Percentiles rank a stretch among this genome's conserved stretches.
These are phyloP conservation scores for Dolichopus griseipennis DNA, from an alignment of 2,888 invertebrate species.

Conservation along the genomic window DNA sequence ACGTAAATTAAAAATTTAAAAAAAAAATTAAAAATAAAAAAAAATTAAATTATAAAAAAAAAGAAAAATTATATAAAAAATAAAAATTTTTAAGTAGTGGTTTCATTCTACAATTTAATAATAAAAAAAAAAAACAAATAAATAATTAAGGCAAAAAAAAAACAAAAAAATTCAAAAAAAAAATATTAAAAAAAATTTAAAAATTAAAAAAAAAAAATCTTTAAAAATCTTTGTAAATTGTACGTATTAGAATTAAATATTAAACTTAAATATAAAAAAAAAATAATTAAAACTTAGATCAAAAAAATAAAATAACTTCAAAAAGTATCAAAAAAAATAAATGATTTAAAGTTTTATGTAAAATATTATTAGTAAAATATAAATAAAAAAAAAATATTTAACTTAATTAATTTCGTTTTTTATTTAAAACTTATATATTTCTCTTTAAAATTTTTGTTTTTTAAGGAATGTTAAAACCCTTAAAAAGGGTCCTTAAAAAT, in stretches of 20 bases:
- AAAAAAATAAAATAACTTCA: background rate
- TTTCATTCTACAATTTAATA: background rate
- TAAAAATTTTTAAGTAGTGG: slow-evolving; percentile 1
- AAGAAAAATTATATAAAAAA: background rate
- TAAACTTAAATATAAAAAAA: background rate
- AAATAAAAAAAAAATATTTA: slow-evolving; percentile 4
- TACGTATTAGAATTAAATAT: slow-evolving; percentile 6
- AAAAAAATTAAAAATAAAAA: background rate
- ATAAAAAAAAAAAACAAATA: background rate
- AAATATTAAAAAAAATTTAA: background rate
- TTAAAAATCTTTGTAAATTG: slow-evolving; percentile 6
- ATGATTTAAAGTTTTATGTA: background rate
- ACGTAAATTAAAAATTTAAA: background rate
- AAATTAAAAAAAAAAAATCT: background rate
- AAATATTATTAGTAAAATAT: slow-evolving; percentile 6
- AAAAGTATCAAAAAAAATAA: background rate
- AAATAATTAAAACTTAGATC: background rate
- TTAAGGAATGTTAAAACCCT: too few relatives aligned
- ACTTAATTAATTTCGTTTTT: background rate
- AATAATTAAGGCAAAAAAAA: background rate
- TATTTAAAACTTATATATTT: too few relatives aligned
- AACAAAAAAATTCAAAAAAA: background rate
- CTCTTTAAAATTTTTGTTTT: too few relatives aligned
- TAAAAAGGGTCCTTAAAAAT: too few relatives aligned
- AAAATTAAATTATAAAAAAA: background rate